Evolutionary conservation across 2,113 vertebrate genomes (phyloP).

Genomic region (Danionella cerebrum): DNA sequence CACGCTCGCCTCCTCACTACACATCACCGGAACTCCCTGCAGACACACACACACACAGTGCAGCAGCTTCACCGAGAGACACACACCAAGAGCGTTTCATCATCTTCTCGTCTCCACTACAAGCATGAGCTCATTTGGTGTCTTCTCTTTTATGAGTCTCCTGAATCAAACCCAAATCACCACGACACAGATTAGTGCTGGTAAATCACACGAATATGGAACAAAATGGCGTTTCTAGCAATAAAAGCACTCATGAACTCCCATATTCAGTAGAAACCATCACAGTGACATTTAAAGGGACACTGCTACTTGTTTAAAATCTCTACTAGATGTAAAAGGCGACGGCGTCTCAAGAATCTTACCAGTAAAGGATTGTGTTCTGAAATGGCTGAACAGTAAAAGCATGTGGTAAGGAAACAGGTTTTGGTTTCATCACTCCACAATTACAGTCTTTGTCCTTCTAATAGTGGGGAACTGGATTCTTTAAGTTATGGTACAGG

Average conservation of each 20-base stretch:
- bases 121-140: conserved; percentile 39
- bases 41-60: not conserved
- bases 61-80: conserved; percentile 33
- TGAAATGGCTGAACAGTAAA: too few relatives aligned
- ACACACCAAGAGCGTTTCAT: conserved; percentile 44
- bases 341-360: too few relatives aligned
- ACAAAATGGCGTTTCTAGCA: conserved; percentile 22
- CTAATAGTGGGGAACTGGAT: too few relatives aligned
- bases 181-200: not conserved
- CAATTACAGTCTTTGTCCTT: too few relatives aligned
- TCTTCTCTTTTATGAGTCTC: not conserved
- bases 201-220: not conserved
- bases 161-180: not conserved
- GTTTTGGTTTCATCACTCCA: too few relatives aligned
- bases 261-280: not conserved
- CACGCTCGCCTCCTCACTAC: conserved; percentile 7
- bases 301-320: too few relatives aligned
- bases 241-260: not conserved
- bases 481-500: too few relatives aligned
- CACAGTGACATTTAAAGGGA: not conserved
- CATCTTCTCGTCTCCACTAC: conserved; percentile 45
- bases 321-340: too few relatives aligned
- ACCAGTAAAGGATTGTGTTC: too few relatives aligned
- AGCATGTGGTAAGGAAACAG: too few relatives aligned
- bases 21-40: conserved; percentile 4